Evolutionary conservation across 1,140 invertebrate species (phyloP), one percentile per base, ranked within the genome.

Genomic region (Dinothrombium tinctorium): DNA sequence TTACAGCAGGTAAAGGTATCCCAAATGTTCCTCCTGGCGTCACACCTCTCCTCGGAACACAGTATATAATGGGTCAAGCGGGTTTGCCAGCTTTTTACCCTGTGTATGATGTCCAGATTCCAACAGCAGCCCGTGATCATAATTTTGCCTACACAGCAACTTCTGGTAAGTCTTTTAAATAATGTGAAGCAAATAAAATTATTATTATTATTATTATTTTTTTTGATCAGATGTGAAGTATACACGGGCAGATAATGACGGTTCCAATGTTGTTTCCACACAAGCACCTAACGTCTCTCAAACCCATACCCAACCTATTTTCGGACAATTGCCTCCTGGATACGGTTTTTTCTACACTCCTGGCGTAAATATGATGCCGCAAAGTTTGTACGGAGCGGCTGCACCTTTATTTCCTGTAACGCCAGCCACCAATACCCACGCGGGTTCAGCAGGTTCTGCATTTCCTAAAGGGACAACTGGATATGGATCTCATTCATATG

Each of bases 401-500:
- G 24, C 37, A 3, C 37, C 37, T 23, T 23, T 38, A 9, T 26
- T 38, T 7, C 37, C 37, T 14, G 37, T 38, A 15, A 12, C 22
- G 26, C 37, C 37, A 26, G 22, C 37, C 7, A 38, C 22, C 12
- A 25, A 24, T n/a, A 17, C 12, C 20, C 33, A 35, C 12, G 17
- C 37, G 15, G 22, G 24, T 21, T 38, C 37, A n/a, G 26, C 37
- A 12, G 37, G 37, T 7, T 38, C 24, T 8, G 37, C 12, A 2
- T 36, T 36, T 17, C 37, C 37, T 12, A 38, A 38, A 26, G 37
- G 37, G 9, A 40, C 39, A 21, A 33, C 44, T 22, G 33, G 15
- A 15, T 45, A 45, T 33, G 44, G 40, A 45, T 45, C 44, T 41
- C 43, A 45, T 37, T 41, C 43, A 14, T 40, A 41, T 21, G 40